phyloP scores from a whole-genome alignment of 2,113 vertebrate genomes.

The Catharus bicknelli region DNA sequence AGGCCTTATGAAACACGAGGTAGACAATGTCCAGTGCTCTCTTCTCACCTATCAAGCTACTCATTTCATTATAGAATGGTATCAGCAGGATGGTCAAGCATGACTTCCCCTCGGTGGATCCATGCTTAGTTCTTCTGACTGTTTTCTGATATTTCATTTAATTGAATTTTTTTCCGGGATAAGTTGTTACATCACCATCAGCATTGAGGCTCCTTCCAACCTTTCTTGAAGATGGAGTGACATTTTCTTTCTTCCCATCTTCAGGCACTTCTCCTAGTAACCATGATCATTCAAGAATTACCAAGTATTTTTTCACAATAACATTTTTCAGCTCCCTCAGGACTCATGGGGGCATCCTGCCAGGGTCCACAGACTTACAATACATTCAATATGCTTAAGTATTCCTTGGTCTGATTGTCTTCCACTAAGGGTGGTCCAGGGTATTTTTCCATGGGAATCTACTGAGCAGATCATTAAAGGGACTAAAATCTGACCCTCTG shows the following conservation, averaged over 20 bases:
- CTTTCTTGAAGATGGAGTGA: background rate
- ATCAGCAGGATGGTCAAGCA: background rate
- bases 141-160: background rate
- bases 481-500: background rate
- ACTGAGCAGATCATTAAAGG: background rate
- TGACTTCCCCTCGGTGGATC: background rate
- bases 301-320: background rate
- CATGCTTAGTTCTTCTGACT: background rate
- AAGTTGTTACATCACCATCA: background rate
- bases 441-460: background rate
- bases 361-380: too few relatives aligned
- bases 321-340: background rate
- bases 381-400: background rate
- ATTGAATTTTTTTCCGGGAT: background rate
- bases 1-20: background rate
- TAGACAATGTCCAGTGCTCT: background rate
- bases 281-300: background rate
- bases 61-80: background rate
- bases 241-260: background rate
- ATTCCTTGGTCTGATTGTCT: background rate
- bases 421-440: background rate
- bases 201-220: background rate
- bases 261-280: background rate
- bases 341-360: background rate
- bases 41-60: background rate